These are phyloP conservation scores for rat (Rattus norvegicus) DNA, from an alignment of 2,113 vertebrate genomes.

Conservation along the genomic window GRCr8 NC_086038.1:26729501-26730000, in stretches of 20 bases:
- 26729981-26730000: slow-evolving; percentile 43
- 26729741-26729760: slow-evolving; percentile 32
- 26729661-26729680: background rate
- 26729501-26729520: background rate
- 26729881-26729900: slow-evolving; percentile 62
- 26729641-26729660: slow-evolving; percentile 43
- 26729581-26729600: slow-evolving; percentile 3
- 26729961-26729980: background rate
- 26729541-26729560: background rate
- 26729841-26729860: slow-evolving; percentile 69
- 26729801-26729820: slow-evolving; percentile 64
- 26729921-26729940: slow-evolving; percentile 44
- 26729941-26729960: slow-evolving; percentile 18
- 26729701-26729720: slow-evolving; percentile 56
- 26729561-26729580: background rate
- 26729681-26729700: slow-evolving; percentile 40
- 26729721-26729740: slow-evolving; percentile 52
- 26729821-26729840: slow-evolving; percentile 62
- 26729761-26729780: slow-evolving; percentile 51
- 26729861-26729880: slow-evolving; percentile 60
- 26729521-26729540: background rate
- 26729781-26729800: slow-evolving; percentile 50
- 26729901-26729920: slow-evolving; percentile 46
- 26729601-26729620: slow-evolving; percentile 34
- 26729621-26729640: slow-evolving; percentile 26